Conservation (phyloP, 2,888 invertebrate genomes). For the Xestia c-nigrum region DNA sequence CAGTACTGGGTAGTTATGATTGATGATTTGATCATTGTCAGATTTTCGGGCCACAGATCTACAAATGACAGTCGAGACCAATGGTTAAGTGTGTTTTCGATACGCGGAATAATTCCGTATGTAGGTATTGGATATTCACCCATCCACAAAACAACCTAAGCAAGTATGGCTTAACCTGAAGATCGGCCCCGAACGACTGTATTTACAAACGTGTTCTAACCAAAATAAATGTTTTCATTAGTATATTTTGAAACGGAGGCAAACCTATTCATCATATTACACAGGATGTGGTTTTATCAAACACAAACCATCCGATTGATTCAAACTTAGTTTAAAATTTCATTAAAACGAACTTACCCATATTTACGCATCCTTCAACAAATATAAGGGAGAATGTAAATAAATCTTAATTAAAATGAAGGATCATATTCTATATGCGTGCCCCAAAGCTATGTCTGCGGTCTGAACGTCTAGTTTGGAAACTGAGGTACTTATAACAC, state of each 20-base stretch:
- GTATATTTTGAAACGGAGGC: not conserved
- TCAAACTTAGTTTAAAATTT: constrained; percentile 63
- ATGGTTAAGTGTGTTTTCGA: not conserved
- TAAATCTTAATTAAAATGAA: constrained; percentile 71
- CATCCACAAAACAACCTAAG: not conserved
- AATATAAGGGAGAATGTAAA: constrained; percentile 66
- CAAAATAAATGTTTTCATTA: not conserved
- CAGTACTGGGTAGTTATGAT: not conserved
- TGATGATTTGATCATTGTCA: not conserved
- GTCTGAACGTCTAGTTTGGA: constrained; percentile 55
- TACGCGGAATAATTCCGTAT: not conserved
- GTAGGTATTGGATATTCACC: not conserved
- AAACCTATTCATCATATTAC: constrained; percentile 5
- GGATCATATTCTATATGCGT: constrained; percentile 55
- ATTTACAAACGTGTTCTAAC: not conserved
- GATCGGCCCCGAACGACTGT: not conserved
- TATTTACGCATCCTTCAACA: constrained; percentile 63
- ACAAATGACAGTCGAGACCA: not conserved
- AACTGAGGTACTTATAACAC: constrained; percentile 51
- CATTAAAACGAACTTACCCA: constrained; percentile 64
- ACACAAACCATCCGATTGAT: constrained; percentile 51
- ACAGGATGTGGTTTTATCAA: constrained; percentile 41
- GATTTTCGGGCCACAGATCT: not conserved
- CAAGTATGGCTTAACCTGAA: not conserved
- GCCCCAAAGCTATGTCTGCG: constrained; percentile 60